Evolutionary conservation across 2,797 vertebrate genomes (phyloP), one percentile per base, ranked within the genome.

Genomic region (Labeo calbasu): DNA sequence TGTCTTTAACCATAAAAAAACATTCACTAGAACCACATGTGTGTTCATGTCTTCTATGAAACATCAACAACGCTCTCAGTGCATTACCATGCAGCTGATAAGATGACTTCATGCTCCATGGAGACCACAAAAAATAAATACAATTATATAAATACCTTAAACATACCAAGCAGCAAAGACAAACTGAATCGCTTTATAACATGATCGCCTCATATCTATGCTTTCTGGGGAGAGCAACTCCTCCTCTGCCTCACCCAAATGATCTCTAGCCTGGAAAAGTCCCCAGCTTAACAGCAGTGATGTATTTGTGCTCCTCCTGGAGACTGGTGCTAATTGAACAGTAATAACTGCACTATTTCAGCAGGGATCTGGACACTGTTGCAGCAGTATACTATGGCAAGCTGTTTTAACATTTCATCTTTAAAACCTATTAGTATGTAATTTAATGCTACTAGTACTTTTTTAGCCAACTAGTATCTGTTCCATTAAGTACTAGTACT

Each of bases 311-410:
- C 90, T 85, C 90, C 90, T 92, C 89, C 86, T 19, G 19, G 88
- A 84, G 90, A 87, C 91, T 86, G 84, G 90, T 91, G 91, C 89
- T 93, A 93, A 93, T 92, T 93, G 92, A 93, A 91, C 86, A 77
- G 77, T 89, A 92, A 90, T 86, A 84, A 72, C 88, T 79, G 81
- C 80, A 84, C 79, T 90, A 81, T 88, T 89, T 87, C 84, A 77
- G 86, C 72, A 63, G 12, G 77, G 89, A 84, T 94, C 92, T 95
- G 93, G 93, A 93, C 80, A 89, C 84, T 90, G 88, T 94, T 88
- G 77, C 91, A 51, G 77, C 72, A 79, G 63, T 28, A 32, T 28
- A 65, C 61, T 65, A 65, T 65, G 63, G 63, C 63, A 65, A 32
- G 63, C 63, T 4, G 1, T 9, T 65, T 65, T 32, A 32, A 32